A percentile compares a stretch with the other conserved stretches of the same genome.
Conservation (phyloP, 2,888 invertebrate species). For the Phortica okadai region DNA sequence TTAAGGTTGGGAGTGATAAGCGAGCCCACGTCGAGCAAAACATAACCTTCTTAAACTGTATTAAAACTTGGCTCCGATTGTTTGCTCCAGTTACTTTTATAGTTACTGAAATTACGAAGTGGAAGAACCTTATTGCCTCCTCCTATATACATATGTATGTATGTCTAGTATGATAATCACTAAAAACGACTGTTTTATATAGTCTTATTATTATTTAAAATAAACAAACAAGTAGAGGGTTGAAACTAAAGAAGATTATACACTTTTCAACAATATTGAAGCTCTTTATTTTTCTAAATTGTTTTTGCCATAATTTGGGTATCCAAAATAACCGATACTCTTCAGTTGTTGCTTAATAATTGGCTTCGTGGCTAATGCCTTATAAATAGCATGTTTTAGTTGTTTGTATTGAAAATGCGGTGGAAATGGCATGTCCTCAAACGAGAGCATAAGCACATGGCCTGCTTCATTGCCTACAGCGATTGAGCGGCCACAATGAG, state of each 20-base stretch:
- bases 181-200: too few relatives aligned
- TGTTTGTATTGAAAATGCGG: slow-evolving; percentile 83
- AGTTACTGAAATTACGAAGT: too few relatives aligned
- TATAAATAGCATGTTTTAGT: slow-evolving; percentile 81
- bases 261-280: not conserved
- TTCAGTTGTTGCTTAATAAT: slow-evolving; percentile 80
- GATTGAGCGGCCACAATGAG: slow-evolving; percentile 82
- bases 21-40: too few relatives aligned
- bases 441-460: slow-evolving; percentile 81
- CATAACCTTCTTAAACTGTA: not conserved
- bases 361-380: slow-evolving; percentile 81
- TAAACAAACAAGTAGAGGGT: too few relatives aligned
- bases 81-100: not conserved
- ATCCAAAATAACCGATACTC: slow-evolving; percentile 77
- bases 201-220: not conserved
- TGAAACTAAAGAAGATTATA: too few relatives aligned
- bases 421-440: slow-evolving; percentile 86
- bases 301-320: slow-evolving; percentile 50
- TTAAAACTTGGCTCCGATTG: not conserved
- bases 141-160: too few relatives aligned
- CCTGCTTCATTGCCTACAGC: slow-evolving; percentile 84
- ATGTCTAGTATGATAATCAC: too few relatives aligned
- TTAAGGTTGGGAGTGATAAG: not conserved
- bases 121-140: too few relatives aligned
- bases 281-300: not conserved